Evolutionary conservation across 1,140 invertebrate genomes (phyloP), one percentile per base, ranked within the genome.

Genomic region (Pemphigus obesinymphae): DNA sequence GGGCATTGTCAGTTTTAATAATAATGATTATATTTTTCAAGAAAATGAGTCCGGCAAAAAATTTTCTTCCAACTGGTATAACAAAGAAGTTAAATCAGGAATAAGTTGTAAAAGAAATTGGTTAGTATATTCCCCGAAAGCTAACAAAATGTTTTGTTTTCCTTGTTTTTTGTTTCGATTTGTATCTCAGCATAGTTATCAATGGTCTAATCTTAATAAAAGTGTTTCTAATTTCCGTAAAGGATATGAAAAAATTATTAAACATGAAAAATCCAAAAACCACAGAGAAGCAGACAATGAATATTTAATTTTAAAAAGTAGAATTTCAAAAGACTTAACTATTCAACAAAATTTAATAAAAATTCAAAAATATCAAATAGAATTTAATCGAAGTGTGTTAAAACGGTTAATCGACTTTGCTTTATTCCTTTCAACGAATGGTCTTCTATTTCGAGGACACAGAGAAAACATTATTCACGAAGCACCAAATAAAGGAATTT

Each of bases 231-330:
- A 61, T 61, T 61, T 61, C 5, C 58, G 58, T 61, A 61, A 61
- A 61, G 58, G 58, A 29, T 61, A 61, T 26, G 58, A 61, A 61
- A 61, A 61, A 61, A 61, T 61, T 29, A 61, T 29, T 29, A 61
- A 61, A 29, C 26, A 61, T 61, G 58, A 61, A 61, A 61, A 61
- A 29, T 61, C 58, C 10, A 61, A 29, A 29, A 26, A 61, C 4
- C 58, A 61, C 58, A 61, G 58, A 61, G 26, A 29, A 61, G 29
- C 58, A 61, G 58, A 61, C 29, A 61, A 61, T 61, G 58, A 61
- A 61, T 61, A 61, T 61, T 61, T 61, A 61, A 31, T 61, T 61
- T 61, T 61, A 61, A 61, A 61, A 61, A 31, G 26, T 29, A 61
- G 58, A 61, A 31, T 31, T 17, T 61, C 29, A 29, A 61, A 61